Conservation (phyloP, 2,113 vertebrate species). For the Pelecanoides urinatrix region DNA sequence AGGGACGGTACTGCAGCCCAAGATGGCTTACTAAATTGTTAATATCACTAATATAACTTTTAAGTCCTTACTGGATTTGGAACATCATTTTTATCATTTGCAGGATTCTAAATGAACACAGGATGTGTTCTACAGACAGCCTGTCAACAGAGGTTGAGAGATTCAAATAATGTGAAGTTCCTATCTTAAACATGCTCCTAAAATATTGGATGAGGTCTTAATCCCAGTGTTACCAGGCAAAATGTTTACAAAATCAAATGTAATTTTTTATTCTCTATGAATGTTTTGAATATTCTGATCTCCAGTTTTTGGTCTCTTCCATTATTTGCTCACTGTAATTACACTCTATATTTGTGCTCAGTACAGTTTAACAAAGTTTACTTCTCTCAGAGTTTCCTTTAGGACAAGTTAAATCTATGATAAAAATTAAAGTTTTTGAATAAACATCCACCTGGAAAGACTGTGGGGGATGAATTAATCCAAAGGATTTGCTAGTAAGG, state of each 20-base stretch:
- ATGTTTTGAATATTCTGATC: background rate
- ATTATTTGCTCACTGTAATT: background rate
- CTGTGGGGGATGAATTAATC: background rate
- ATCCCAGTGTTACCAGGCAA: background rate
- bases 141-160: background rate
- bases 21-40: background rate
- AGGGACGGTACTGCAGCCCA: background rate
- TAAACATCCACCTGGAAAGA: background rate
- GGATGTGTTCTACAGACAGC: background rate
- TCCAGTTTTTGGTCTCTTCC: background rate
- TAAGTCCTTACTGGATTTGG: background rate
- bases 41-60: background rate
- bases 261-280: background rate
- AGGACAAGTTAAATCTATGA: background rate
- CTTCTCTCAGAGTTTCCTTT: background rate
- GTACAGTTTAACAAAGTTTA: background rate
- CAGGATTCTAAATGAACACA: background rate
- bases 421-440: background rate
- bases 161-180: background rate
- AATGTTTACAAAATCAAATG: background rate
- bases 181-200: background rate
- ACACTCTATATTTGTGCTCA: background rate
- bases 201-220: background rate
- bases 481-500: background rate
- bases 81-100: background rate